A percentile compares a stretch with the other conserved stretches of the same genome.
These are phyloP conservation scores for Emydocephalus ijimae DNA, from an alignment of 2,113 vertebrate genomes.

Conservation along the genomic window DNA sequence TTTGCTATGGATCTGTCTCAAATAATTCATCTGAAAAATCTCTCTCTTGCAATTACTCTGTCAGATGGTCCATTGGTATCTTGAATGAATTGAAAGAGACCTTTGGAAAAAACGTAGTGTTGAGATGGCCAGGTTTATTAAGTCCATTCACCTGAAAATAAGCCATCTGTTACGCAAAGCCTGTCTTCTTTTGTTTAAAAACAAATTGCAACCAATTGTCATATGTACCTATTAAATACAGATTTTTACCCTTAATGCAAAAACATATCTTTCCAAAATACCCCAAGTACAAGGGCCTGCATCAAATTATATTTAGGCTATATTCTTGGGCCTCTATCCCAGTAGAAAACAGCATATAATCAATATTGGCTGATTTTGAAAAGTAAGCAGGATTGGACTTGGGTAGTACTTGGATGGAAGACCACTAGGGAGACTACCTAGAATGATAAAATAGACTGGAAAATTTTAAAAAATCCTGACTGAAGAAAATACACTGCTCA, in stretches of 20 bases:
- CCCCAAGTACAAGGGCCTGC: background rate
- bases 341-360: background rate
- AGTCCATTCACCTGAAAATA: constrained; percentile 19
- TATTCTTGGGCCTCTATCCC: background rate
- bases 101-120: background rate
- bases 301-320: background rate
- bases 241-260: background rate
- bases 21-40: constrained; percentile 15
- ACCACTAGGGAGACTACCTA: background rate
- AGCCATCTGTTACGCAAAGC: constrained; percentile 21
- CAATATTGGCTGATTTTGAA: background rate
- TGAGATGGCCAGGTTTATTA: constrained; percentile 14
- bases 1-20: constrained; percentile 11
- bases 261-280: background rate
- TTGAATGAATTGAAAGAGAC: background rate
- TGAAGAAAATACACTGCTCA: background rate
- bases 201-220: background rate
- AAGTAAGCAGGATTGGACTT: background rate
- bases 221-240: background rate
- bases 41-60: constrained; percentile 2
- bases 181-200: background rate
- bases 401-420: background rate
- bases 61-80: constrained; percentile 12
- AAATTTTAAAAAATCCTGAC: background rate
- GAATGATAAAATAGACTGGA: background rate